Conservation (phyloP, 2,888 invertebrate species). For the Buathra laborator region DNA sequence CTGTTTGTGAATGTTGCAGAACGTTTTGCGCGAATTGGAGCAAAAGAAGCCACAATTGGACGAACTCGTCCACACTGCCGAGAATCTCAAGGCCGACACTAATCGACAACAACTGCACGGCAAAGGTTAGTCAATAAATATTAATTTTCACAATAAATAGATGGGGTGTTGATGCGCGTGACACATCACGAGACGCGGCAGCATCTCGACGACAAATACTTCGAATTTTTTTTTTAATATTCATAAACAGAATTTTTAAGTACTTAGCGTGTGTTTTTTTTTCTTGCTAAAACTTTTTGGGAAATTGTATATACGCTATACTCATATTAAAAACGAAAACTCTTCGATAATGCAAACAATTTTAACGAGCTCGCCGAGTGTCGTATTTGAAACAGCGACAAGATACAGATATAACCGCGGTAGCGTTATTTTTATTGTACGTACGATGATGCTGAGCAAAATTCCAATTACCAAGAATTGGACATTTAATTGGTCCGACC, state of each 20-base stretch:
- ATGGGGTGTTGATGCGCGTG: no score
- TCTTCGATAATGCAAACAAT: neutral
- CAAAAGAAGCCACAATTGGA: constrained; percentile 95
- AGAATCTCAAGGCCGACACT: constrained; percentile 92
- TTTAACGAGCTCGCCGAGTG: constrained; percentile 19
- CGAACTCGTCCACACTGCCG: constrained; percentile 93
- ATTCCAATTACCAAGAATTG: neutral
- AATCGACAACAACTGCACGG: constrained; percentile 93
- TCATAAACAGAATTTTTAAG: no score
- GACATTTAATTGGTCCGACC: neutral
- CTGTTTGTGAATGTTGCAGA: constrained; percentile 86
- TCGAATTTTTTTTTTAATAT: no score
- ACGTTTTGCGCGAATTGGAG: constrained; percentile 93
- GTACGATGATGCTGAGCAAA: neutral
- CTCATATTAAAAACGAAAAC: neutral
- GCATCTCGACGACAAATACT: no score
- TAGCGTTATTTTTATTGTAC: neutral
- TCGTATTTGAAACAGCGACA: constrained; percentile 19
- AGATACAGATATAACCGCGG: neutral
- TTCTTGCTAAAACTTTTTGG: no score
- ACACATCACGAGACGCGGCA: no score
- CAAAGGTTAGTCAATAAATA: constrained; percentile 88
- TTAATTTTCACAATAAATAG: constrained; percentile 23
- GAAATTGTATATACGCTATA: neutral
- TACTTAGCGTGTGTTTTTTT: no score